Percentiles rank a stretch among this genome's conserved stretches.
Evolutionary conservation across 1,140 invertebrate genomes (phyloP).

Genomic region (Diprion similis): DNA sequence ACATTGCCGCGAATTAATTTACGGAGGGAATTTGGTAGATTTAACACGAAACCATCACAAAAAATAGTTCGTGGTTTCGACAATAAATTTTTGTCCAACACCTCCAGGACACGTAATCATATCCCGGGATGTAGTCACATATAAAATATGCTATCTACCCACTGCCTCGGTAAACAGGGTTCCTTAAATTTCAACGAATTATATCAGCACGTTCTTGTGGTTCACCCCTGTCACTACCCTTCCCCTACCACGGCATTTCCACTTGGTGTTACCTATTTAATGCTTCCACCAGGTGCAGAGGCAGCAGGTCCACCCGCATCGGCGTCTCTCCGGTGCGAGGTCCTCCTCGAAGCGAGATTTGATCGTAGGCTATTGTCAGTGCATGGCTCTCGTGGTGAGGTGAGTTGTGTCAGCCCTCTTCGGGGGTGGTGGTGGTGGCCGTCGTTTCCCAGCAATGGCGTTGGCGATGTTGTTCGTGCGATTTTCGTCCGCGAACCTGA

Average conservation of each 20-base stretch:
- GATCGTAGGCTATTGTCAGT: conserved; percentile 61
- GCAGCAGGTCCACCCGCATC: conserved; percentile 45
- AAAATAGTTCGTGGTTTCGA: background rate
- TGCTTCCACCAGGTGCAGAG: conserved; percentile 55
- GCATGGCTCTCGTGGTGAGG: conserved; percentile 62
- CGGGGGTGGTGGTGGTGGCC: conserved; percentile 79
- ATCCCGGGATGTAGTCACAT: background rate
- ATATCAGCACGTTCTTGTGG: no score
- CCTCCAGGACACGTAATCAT: background rate
- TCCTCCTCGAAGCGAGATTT: conserved; percentile 43
- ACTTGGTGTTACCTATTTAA: conserved; percentile 25
- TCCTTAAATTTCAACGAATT: no score
- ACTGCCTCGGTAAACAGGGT: no score
- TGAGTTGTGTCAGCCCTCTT: conserved; percentile 82
- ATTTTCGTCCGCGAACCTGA: conserved; percentile 51
- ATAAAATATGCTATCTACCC: background rate
- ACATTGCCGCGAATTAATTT: no score
- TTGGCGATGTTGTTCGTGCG: conserved; percentile 47
- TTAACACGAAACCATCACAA: no score
- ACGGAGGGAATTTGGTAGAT: no score
- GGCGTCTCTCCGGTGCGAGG: background rate
- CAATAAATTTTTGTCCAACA: background rate
- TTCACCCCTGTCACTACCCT: no score
- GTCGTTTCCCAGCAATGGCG: conserved; percentile 61
- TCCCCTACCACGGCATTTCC: no score